A percentile compares a stretch with the other conserved stretches of the same genome.
phyloP scores from a whole-genome alignment of 2,113 vertebrate species.

The Caloenas nicobarica region DNA sequence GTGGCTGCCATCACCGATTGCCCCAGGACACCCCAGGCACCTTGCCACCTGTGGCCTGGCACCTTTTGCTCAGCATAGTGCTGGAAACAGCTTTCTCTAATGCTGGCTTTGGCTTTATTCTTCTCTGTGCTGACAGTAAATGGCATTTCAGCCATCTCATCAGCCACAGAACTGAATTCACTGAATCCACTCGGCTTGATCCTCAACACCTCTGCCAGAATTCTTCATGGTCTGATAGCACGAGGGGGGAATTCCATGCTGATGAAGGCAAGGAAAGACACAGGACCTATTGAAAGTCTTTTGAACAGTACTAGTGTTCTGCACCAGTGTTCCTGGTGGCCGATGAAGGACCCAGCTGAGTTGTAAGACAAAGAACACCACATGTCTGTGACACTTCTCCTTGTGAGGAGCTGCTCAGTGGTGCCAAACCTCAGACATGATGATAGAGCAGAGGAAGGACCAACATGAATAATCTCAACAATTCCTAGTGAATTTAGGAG shows the following conservation, averaged over 20 bases:
- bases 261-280: neutral
- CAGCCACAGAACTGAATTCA: neutral
- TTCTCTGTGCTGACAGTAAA: neutral
- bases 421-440: neutral
- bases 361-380: neutral
- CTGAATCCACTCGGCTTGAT: rapidly evolving
- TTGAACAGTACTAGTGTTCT: neutral
- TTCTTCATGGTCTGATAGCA: neutral
- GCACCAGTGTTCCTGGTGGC: neutral
- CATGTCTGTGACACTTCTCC: neutral
- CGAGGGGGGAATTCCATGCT: neutral
- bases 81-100: neutral
- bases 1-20: rapidly evolving
- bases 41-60: neutral
- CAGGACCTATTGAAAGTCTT: neutral
- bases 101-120: neutral
- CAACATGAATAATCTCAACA: neutral
- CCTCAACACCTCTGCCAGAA: neutral
- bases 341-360: neutral
- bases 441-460: neutral
- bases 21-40: neutral
- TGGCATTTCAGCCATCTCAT: neutral
- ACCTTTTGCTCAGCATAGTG: neutral
- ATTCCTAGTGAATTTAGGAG: neutral
- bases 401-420: rapidly evolving